Evolutionary conservation across 2,113 vertebrate species (phyloP).

Genomic region (Corydoras maculifer): DNA sequence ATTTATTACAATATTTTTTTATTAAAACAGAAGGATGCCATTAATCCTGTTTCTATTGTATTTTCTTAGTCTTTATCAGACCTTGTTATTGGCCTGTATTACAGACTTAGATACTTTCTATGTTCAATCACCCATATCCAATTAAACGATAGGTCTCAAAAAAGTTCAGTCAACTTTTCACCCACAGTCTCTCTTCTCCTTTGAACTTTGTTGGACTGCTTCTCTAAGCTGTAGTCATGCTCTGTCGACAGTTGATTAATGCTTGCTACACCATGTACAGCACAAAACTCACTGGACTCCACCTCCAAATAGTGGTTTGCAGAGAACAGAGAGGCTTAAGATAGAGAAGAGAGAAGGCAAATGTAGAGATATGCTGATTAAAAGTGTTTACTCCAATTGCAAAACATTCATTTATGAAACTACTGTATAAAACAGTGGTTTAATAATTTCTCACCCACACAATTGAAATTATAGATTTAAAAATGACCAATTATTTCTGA

Average conservation of each 20-base stretch:
- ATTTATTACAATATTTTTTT: too few relatives aligned
- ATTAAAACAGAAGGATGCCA: too few relatives aligned
- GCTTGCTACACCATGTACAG: constrained; percentile 44
- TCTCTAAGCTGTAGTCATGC: constrained; percentile 49
- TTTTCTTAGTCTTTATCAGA: too few relatives aligned
- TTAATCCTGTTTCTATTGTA: too few relatives aligned
- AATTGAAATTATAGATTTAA: too few relatives aligned
- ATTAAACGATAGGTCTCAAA: constrained; percentile 56
- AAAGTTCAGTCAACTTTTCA: constrained; percentile 45
- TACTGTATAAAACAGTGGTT: not conserved
- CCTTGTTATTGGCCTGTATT: too few relatives aligned
- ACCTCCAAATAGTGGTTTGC: constrained; percentile 33
- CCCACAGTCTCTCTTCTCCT: constrained; percentile 36
- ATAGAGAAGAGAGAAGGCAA: constrained; percentile 15
- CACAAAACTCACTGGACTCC: constrained; percentile 44
- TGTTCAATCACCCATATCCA: constrained; percentile 56
- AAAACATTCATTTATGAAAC: not conserved
- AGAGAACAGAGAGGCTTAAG: constrained; percentile 37
- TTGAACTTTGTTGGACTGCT: constrained; percentile 30
- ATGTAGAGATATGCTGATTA: not conserved
- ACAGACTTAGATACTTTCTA: not conserved
- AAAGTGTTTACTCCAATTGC: constrained; percentile 3
- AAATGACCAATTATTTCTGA: too few relatives aligned
- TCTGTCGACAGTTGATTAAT: constrained; percentile 58
- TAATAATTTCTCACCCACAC: not conserved